Evolutionary conservation across 2,113 vertebrate genomes (phyloP).

Genomic region (Genyomyrus donnyi): DNA sequence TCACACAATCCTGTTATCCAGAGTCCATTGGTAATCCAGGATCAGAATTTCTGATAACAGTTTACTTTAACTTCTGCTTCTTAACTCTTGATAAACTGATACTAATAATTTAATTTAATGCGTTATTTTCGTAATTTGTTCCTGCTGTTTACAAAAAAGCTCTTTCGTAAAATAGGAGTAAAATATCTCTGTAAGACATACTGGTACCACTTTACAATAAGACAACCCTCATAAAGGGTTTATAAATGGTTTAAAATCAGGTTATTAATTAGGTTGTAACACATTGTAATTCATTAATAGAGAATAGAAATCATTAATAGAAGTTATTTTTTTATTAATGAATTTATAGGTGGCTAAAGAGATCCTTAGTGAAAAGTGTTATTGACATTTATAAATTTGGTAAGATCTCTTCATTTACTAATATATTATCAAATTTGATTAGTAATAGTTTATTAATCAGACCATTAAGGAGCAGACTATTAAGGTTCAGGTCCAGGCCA

Average conservation of each 20-base stretch:
- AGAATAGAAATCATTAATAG: not conserved
- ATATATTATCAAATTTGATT: not conserved
- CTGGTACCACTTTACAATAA: not conserved
- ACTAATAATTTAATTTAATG: not conserved
- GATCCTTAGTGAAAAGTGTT: not conserved
- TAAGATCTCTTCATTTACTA: not conserved
- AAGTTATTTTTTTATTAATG: not conserved
- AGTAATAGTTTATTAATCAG: not conserved
- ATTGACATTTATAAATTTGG: not conserved
- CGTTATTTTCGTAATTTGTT: not conserved
- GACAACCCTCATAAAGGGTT: not conserved
- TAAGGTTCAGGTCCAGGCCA: no score
- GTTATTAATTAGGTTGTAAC: not conserved
- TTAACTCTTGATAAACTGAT: not conserved
- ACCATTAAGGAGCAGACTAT: not conserved
- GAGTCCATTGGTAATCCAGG: not conserved
- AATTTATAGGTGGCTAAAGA: not conserved
- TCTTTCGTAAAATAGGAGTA: not conserved
- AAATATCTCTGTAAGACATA: not conserved
- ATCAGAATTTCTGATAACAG: not conserved
- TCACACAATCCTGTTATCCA: not conserved
- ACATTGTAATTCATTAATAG: not conserved
- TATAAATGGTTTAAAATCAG: not conserved
- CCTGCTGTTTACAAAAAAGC: not conserved
- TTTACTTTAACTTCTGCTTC: not conserved